phyloP scores from a whole-genome alignment of 2,113 vertebrate species.

The Trematocara nigrifrons region DNA sequence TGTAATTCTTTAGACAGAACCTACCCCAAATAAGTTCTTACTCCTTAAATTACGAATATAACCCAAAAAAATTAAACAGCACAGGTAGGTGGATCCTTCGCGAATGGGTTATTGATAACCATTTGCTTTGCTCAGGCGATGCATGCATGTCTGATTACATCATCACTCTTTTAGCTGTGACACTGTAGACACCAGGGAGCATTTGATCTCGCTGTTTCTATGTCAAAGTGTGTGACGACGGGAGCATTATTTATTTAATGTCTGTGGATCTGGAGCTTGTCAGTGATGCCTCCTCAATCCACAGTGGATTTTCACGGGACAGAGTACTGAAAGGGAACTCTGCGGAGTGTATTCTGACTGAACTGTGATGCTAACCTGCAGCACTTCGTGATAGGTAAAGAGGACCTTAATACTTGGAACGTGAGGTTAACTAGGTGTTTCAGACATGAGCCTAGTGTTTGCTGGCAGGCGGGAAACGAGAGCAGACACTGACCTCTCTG shows the following conservation, averaged over 20 bases:
- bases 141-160: not conserved
- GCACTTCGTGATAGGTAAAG: conserved; percentile 31
- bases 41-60: not conserved
- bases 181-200: conserved; percentile 34
- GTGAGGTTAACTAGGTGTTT: not conserved
- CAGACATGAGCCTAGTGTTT: not conserved
- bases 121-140: not conserved
- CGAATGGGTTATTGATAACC: not conserved
- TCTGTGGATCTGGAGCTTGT: conserved; percentile 2
- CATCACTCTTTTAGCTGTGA: conserved; percentile 10
- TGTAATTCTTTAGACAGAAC: not conserved
- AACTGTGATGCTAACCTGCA: not conserved
- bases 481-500: not conserved
- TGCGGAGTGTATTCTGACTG: not conserved
- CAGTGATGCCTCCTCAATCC: conserved; percentile 4
- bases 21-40: not conserved
- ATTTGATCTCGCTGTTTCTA: conserved; percentile 47
- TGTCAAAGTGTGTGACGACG: conserved; percentile 29
- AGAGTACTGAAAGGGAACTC: not conserved
- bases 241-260: conserved; percentile 68
- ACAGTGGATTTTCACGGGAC: not conserved
- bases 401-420: not conserved
- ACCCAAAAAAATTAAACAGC: not conserved
- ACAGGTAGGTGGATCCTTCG: not conserved
- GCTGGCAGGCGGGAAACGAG: not conserved